These are phyloP conservation scores for Drosophila hydei DNA, from an alignment of 1,140 invertebrate genomes.

Conservation along the genomic window DNA sequence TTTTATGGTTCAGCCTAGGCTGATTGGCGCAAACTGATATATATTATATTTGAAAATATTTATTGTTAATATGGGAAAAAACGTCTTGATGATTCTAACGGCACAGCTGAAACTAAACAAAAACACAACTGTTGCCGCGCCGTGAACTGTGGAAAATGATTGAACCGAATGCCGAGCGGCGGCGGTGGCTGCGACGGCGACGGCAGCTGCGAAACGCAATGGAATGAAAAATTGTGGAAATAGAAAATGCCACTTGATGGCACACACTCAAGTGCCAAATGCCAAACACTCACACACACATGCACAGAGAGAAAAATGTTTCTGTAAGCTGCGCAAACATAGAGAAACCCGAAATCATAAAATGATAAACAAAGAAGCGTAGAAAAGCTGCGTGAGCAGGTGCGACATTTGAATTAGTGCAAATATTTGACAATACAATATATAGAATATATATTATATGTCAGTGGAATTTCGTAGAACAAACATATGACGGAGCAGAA, in stretches of 20 bases:
- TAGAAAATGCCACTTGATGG: constrained; percentile 68
- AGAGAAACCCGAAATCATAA: constrained; percentile 28
- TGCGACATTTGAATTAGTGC: constrained; percentile 46
- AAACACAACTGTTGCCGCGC: constrained; percentile 66
- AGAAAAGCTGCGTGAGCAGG: too few species aligned
- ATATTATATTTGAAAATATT: constrained; percentile 13
- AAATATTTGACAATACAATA: constrained; percentile 39
- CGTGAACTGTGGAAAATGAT: constrained; percentile 59
- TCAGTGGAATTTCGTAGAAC: constrained; percentile 46
- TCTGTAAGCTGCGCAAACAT: constrained; percentile 33
- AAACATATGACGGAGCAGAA: constrained; percentile 46
- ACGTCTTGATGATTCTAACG: constrained; percentile 57
- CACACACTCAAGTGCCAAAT: constrained; percentile 11
- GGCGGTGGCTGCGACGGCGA: background rate
- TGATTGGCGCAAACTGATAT: background rate
- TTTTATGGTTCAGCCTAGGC: constrained; percentile 6
- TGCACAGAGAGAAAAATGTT: constrained; percentile 6
- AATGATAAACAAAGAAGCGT: constrained; percentile 29
- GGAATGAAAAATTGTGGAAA: constrained; percentile 64
- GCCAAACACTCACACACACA: constrained; percentile 14
- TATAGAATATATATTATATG: constrained; percentile 27
- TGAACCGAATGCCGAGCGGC: constrained; percentile 40
- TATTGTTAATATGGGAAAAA: constrained; percentile 11
- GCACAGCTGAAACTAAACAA: constrained; percentile 75
- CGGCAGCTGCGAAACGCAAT: constrained; percentile 31